phyloP scores from a whole-genome alignment of 2,888 invertebrate genomes.

The Hermaeophaga mercurialis region DNA sequence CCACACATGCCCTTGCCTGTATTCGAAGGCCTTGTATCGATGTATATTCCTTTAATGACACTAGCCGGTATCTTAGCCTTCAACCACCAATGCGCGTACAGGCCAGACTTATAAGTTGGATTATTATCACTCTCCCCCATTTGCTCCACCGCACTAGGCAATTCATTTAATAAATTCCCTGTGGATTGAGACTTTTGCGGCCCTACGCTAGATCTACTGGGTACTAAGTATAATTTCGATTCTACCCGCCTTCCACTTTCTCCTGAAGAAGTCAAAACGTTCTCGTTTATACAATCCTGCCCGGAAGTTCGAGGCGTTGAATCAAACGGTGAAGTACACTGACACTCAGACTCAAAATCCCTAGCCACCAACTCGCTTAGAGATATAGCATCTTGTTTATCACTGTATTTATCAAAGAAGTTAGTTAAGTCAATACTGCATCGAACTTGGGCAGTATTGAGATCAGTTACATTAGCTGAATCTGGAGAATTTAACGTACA shows the following conservation, averaged over 20 bases:
- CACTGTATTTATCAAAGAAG: slow-evolving; percentile 45
- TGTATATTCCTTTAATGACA: slow-evolving; percentile 59
- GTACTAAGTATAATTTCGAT: slow-evolving; percentile 56
- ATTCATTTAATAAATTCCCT: slow-evolving; percentile 43
- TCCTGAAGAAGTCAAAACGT: slow-evolving; percentile 59
- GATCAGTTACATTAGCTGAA: slow-evolving; percentile 51
- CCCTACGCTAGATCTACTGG: slow-evolving; percentile 22
- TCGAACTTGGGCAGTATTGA: slow-evolving; percentile 40
- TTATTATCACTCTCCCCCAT: slow-evolving; percentile 47
- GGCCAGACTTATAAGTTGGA: slow-evolving; percentile 74
- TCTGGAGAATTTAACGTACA: slow-evolving; percentile 76
- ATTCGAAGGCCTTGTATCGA: slow-evolving; percentile 51
- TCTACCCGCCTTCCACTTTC: slow-evolving; percentile 63
- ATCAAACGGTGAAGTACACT: slow-evolving; percentile 74
- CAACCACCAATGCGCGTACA: slow-evolving; percentile 94
- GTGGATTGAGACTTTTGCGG: slow-evolving; percentile 49
- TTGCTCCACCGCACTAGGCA: slow-evolving; percentile 31
- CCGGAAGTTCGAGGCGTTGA: slow-evolving; percentile 73
- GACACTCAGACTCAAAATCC: slow-evolving; percentile 71
- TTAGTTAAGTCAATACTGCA: slow-evolving; percentile 46
- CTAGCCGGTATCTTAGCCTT: slow-evolving; percentile 79
- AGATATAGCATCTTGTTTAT: slow-evolving; percentile 54
- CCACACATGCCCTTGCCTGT: slow-evolving; percentile 58
- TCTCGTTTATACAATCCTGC: slow-evolving; percentile 65
- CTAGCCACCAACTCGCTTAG: slow-evolving; percentile 62